Percentiles rank a stretch among this genome's conserved stretches.
Evolutionary conservation across 2,797 vertebrate genomes (phyloP).

Genomic region (Fringilla coelebs): DNA sequence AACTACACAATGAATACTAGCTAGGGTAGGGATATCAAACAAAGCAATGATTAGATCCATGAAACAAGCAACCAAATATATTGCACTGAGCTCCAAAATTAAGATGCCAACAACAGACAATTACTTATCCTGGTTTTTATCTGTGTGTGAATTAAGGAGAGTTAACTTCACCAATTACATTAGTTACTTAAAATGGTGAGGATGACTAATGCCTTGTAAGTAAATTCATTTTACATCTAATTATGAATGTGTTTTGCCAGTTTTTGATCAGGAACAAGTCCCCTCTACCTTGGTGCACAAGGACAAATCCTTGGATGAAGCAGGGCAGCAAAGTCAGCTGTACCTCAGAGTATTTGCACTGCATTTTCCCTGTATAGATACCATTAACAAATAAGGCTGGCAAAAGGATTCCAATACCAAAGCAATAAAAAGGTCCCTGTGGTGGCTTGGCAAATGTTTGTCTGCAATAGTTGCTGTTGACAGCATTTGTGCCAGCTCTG

Average conservation of each 20-base stretch:
- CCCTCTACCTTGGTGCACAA: neutral
- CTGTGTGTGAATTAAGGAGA: conserved; percentile 19
- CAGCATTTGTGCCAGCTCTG: neutral
- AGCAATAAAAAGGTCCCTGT: neutral
- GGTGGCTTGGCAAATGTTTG: neutral
- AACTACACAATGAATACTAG: conserved; percentile 4
- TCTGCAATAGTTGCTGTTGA: neutral
- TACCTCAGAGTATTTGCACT: neutral
- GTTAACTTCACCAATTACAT: conserved; percentile 4
- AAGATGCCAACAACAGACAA: conserved; percentile 28
- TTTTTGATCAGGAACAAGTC: neutral
- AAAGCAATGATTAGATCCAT: conserved; percentile 45
- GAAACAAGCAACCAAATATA: conserved; percentile 40
- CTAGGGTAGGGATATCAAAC: conserved; percentile 21
- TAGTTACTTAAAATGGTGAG: neutral
- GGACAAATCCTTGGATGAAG: neutral
- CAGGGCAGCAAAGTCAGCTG: neutral
- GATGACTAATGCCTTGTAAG: neutral
- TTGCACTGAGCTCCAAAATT: conserved; percentile 43
- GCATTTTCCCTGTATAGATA: neutral
- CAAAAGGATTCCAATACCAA: neutral
- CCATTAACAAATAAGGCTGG: neutral
- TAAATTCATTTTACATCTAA: neutral
- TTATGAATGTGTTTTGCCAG: neutral
- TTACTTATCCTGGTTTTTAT: conserved; percentile 48